These are phyloP conservation scores for Scolopax rusticola DNA, from an alignment of 2,797 vertebrate genomes.

Conservation along the genomic window DNA sequence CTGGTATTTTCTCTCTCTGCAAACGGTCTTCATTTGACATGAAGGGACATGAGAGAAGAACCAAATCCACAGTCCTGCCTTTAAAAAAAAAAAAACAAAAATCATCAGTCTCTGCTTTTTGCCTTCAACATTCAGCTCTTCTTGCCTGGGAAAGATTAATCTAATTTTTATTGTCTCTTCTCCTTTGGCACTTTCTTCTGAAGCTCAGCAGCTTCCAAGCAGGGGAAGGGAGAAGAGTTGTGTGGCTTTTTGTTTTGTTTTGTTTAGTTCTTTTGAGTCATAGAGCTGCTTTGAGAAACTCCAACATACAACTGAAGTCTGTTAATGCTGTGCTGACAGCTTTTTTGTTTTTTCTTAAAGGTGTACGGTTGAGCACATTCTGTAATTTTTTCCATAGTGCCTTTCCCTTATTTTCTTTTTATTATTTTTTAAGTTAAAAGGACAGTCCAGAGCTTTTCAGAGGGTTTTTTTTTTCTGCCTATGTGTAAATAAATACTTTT, in stretches of 20 bases:
- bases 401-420: slow-evolving; percentile 85
- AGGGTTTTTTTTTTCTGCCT: slow-evolving; percentile 47
- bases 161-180: slow-evolving; percentile 54
- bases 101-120: slow-evolving; percentile 70
- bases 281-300: slow-evolving; percentile 64
- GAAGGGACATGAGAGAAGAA: slow-evolving; percentile 78
- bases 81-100: slow-evolving; percentile 69
- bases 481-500: slow-evolving; percentile 75
- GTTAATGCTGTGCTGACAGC: slow-evolving; percentile 57
- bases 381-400: slow-evolving; percentile 88
- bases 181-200: slow-evolving; percentile 65
- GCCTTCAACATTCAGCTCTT: slow-evolving; percentile 56
- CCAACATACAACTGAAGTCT: slow-evolving; percentile 54
- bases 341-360: slow-evolving; percentile 72
- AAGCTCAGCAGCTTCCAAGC: slow-evolving; percentile 72
- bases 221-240: slow-evolving; percentile 46
- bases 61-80: slow-evolving; percentile 79
- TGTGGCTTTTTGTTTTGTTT: slow-evolving; percentile 20
- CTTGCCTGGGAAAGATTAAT: slow-evolving; percentile 61
- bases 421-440: slow-evolving; percentile 78
- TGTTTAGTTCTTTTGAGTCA: not conserved
- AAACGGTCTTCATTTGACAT: slow-evolving; percentile 73
- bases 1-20: slow-evolving; percentile 82
- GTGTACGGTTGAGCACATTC: slow-evolving; percentile 85
- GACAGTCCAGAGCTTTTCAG: slow-evolving; percentile 76